These are phyloP conservation scores for Triplophysa dalaica DNA, from an alignment of 2,113 vertebrate genomes.

Conservation along the genomic window DNA sequence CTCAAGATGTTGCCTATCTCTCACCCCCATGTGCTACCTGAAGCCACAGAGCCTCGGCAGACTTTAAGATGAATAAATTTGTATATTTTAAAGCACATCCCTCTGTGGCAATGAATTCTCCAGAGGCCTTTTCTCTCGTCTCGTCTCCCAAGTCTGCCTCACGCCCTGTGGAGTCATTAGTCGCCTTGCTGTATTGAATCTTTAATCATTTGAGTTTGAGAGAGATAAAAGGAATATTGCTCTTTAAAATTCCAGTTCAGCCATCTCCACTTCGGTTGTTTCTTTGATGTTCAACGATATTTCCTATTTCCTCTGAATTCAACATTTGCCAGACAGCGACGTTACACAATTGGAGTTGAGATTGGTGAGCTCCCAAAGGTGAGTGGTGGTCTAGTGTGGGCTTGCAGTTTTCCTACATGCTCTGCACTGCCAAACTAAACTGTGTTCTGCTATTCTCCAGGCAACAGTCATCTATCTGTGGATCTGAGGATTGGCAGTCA, in stretches of 20 bases:
- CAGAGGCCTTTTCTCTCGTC: conserved; percentile 55
- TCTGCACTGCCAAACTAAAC: conserved; percentile 20
- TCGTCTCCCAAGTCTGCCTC: conserved; percentile 68
- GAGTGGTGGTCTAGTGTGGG: conserved; percentile 52
- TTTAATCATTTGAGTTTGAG: conserved; percentile 75
- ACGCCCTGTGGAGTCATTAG: conserved; percentile 77
- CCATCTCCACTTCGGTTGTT: conserved; percentile 56
- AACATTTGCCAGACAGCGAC: conserved; percentile 61
- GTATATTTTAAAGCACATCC: conserved; percentile 74
- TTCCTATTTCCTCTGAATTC: conserved; percentile 63
- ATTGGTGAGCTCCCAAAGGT: conserved; percentile 52
- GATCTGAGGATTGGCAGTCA: conserved; percentile 29
- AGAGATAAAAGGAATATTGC: conserved; percentile 72
- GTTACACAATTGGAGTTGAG: conserved; percentile 54
- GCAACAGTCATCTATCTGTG: conserved; percentile 47
- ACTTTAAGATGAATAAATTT: conserved; percentile 76
- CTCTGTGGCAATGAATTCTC: conserved; percentile 66
- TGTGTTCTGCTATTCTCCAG: conserved; percentile 31
- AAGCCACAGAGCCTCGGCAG: conserved; percentile 60
- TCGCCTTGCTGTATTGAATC: conserved; percentile 74
- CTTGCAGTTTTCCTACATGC: conserved; percentile 37
- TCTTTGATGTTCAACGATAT: conserved; percentile 67
- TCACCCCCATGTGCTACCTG: conserved; percentile 65
- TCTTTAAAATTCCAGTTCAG: conserved; percentile 63
- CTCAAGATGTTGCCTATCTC: conserved; percentile 23